A percentile compares a stretch with the other conserved stretches of the same genome.
Evolutionary conservation across 1,140 invertebrate genomes (phyloP).

Genomic region (Tachypleus tridentatus): DNA sequence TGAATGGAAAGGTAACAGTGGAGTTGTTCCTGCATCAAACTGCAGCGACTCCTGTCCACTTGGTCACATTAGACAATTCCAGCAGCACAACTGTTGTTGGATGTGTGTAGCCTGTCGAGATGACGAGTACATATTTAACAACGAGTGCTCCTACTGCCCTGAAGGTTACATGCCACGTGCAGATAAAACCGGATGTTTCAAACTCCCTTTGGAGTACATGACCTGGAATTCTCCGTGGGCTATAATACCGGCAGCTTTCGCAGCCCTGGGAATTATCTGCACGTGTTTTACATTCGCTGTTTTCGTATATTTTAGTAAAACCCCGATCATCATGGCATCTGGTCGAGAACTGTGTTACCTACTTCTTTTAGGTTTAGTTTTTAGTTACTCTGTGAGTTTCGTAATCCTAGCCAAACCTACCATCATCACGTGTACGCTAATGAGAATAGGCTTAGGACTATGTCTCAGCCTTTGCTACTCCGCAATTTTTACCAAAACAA

Average conservation of each 20-base stretch:
- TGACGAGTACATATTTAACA: constrained; percentile 50
- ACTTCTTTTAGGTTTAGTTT: constrained; percentile 48
- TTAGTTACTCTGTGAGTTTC: constrained; percentile 49
- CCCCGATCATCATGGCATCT: constrained; percentile 68
- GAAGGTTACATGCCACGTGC: constrained; percentile 36
- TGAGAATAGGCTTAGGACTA: constrained; percentile 52
- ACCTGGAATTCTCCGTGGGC: constrained; percentile 48
- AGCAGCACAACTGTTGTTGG: constrained; percentile 49
- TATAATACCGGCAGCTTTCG: constrained; percentile 50
- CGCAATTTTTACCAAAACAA: constrained; percentile 63
- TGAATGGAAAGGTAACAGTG: too few relatives aligned
- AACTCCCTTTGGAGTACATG: constrained; percentile 40
- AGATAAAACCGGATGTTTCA: constrained; percentile 46
- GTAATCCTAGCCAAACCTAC: constrained; percentile 48
- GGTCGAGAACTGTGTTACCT: constrained; percentile 70
- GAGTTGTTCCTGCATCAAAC: constrained; percentile 41
- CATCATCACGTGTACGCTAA: constrained; percentile 44
- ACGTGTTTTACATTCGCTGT: constrained; percentile 50
- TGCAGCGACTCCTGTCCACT: constrained; percentile 41
- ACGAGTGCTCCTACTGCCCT: constrained; percentile 41
- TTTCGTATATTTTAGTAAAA: constrained; percentile 54
- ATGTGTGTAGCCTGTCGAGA: constrained; percentile 57
- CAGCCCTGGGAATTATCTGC: constrained; percentile 47
- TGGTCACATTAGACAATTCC: constrained; percentile 36
- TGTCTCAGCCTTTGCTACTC: constrained; percentile 58